These are phyloP conservation scores for Himantopus leucocephalus DNA, from an alignment of 2,113 vertebrate species.

Conservation along the genomic window DNA sequence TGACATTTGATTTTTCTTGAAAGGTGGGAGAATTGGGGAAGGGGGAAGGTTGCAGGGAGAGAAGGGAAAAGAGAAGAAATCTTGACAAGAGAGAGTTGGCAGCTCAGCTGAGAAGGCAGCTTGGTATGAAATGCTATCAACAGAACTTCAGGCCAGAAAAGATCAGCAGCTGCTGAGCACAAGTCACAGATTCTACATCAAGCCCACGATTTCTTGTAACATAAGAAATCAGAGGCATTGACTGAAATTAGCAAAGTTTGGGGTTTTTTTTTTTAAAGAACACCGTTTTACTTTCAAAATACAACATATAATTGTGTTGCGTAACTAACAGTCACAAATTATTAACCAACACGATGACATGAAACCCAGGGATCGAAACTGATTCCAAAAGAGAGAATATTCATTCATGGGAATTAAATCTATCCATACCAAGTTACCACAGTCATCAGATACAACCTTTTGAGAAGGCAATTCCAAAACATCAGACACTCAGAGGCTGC, in stretches of 20 bases:
- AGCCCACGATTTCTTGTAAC: neutral
- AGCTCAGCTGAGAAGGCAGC: neutral
- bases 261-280: neutral
- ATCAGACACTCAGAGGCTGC: neutral
- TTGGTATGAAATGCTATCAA: neutral
- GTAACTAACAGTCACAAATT: no score
- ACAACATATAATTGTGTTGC: accelerated
- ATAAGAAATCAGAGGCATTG: neutral
- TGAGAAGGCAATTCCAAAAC: neutral
- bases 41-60: no score
- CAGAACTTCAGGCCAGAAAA: neutral
- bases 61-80: neutral
- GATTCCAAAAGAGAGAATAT: neutral
- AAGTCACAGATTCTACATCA: neutral
- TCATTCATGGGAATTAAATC: neutral
- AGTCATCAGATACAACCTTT: neutral
- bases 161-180: neutral
- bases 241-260: neutral
- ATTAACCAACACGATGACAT: accelerated
- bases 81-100: neutral
- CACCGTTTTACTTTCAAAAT: neutral
- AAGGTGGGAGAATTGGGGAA: neutral
- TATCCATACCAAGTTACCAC: no score
- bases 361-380: neutral
- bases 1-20: neutral